These are phyloP conservation scores for Brachyptera putata DNA, from an alignment of 2,888 invertebrate species.

Conservation along the genomic window DNA sequence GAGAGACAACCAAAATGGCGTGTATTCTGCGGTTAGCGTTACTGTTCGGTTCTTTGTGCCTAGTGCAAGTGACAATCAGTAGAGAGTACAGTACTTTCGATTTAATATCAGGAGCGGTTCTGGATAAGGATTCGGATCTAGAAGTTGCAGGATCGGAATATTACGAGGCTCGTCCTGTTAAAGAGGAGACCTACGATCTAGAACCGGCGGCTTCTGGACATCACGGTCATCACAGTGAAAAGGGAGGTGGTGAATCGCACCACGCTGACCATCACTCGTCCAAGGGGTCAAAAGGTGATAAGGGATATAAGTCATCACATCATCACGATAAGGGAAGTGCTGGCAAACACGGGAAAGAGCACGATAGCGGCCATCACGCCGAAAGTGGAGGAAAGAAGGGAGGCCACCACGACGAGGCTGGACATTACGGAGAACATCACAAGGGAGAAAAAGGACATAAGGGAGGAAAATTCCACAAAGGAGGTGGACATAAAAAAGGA, in stretches of 20 bases:
- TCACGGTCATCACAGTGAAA: conserved; percentile 72
- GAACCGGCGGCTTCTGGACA: conserved; percentile 39
- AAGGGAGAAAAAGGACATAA: conserved; percentile 64
- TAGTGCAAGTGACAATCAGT: neutral
- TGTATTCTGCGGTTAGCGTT: conserved; percentile 2
- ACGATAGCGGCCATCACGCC: conserved; percentile 58
- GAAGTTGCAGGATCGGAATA: conserved; percentile 13
- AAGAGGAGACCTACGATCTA: conserved; percentile 34
- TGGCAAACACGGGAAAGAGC: conserved; percentile 69
- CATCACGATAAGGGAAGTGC: conserved; percentile 75
- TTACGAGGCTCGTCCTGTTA: conserved; percentile 11
- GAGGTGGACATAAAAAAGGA: conserved; percentile 76
- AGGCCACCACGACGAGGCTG: conserved; percentile 60
- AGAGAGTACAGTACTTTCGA: conserved; percentile 6
- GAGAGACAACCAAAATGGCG: conserved; percentile 8
- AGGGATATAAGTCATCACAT: conserved; percentile 71
- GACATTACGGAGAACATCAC: conserved; percentile 60
- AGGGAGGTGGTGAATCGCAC: conserved; percentile 49
- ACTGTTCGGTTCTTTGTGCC: neutral
- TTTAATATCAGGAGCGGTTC: neutral
- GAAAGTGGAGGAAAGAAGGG: conserved; percentile 61
- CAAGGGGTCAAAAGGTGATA: conserved; percentile 72
- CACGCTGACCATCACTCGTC: conserved; percentile 38
- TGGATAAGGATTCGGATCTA: neutral
- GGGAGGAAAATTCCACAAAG: conserved; percentile 60